Evolutionary conservation across 2,888 invertebrate genomes (phyloP).

Genomic region (Polylopha cassiicola): DNA sequence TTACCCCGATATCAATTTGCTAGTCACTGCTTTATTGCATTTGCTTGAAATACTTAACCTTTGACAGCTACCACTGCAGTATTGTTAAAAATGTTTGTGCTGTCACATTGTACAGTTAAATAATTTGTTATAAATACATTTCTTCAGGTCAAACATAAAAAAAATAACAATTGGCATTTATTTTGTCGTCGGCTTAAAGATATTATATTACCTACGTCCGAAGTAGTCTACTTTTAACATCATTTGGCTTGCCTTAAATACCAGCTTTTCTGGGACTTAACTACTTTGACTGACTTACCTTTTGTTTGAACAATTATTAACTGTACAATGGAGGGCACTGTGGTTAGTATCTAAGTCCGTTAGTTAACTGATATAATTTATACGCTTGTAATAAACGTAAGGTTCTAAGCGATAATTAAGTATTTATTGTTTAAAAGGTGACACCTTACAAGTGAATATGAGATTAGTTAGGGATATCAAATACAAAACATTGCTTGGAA

Average conservation of each 20-base stretch:
- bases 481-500: constrained; percentile 14
- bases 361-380: constrained; percentile 56
- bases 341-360: constrained; percentile 58
- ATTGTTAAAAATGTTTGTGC: constrained; percentile 31
- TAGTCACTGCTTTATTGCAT: constrained; percentile 17
- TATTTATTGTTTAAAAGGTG: constrained; percentile 61
- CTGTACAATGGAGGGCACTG: constrained; percentile 25
- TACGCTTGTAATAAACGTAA: constrained; percentile 71
- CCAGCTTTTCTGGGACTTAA: too few relatives aligned
- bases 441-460: constrained; percentile 44
- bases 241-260: too few relatives aligned
- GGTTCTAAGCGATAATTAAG: constrained; percentile 69
- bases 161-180: too few relatives aligned
- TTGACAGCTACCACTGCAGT: constrained; percentile 29
- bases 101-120: constrained; percentile 27
- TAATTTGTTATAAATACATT: too few relatives aligned
- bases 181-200: too few relatives aligned
- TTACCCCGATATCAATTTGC: constrained; percentile 2
- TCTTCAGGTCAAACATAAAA: too few relatives aligned
- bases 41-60: constrained; percentile 9
- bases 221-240: too few relatives aligned
- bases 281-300: too few relatives aligned
- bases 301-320: constrained; percentile 6
- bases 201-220: too few relatives aligned
- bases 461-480: constrained; percentile 65